Percentiles rank a stretch among this genome's conserved stretches.
These are phyloP conservation scores for Manis pentadactyla DNA, from an alignment of 2,797 vertebrate species.

Conservation along the genomic window DNA sequence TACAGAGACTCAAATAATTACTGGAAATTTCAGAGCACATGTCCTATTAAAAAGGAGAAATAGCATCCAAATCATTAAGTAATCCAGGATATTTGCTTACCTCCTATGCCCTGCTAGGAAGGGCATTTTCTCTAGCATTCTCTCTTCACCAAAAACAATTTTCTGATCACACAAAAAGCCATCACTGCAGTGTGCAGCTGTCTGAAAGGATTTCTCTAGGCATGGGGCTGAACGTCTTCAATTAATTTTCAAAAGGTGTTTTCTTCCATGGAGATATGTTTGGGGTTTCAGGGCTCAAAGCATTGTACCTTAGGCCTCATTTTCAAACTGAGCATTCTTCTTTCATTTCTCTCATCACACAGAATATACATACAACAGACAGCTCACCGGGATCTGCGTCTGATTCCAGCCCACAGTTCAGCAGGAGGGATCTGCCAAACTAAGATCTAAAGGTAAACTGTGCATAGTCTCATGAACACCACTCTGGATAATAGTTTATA, in stretches of 20 bases:
- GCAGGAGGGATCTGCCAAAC: slow-evolving; percentile 72
- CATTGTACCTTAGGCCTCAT: slow-evolving; percentile 28
- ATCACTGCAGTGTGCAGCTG: not conserved
- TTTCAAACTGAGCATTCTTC: slow-evolving; percentile 78
- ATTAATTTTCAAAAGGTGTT: slow-evolving; percentile 63
- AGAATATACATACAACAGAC: slow-evolving; percentile 50
- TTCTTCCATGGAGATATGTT: not conserved
- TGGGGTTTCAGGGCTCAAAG: slow-evolving; percentile 66
- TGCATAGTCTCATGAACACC: not conserved
- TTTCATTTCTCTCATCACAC: slow-evolving; percentile 76
- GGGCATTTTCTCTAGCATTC: not conserved
- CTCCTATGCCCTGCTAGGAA: not conserved
- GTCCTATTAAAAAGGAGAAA: not conserved
- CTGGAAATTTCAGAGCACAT: not conserved
- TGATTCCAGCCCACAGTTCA: slow-evolving; percentile 71
- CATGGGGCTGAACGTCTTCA: not conserved
- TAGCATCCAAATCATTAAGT: slow-evolving; percentile 1
- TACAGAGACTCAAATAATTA: not conserved
- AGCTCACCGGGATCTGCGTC: slow-evolving; percentile 67
- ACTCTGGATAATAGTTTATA: not conserved
- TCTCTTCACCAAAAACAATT: slow-evolving; percentile 16
- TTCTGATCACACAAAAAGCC: slow-evolving; percentile 16
- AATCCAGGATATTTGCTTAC: not conserved
- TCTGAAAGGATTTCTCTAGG: not conserved
- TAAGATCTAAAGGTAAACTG: slow-evolving; percentile 72